Conservation (phyloP, 1,140 invertebrate species). For the Lucilia sericata region DNA sequence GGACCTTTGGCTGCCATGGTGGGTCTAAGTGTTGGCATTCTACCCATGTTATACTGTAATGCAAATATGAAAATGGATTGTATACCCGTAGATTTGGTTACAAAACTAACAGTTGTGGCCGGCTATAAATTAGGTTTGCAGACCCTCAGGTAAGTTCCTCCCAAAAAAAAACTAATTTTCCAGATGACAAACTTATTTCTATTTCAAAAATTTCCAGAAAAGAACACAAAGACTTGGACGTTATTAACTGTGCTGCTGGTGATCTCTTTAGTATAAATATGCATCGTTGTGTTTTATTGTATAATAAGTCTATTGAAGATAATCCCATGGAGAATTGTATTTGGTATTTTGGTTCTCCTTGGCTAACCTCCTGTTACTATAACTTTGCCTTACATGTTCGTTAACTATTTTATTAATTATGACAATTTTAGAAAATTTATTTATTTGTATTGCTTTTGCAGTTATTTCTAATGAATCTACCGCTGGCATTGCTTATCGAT, state of each 20-base stretch:
- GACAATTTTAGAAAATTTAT: background rate
- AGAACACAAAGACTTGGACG: conserved; percentile 61
- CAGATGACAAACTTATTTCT: background rate
- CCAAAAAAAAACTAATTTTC: too few relatives aligned
- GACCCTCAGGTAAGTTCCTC: background rate
- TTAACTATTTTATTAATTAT: background rate
- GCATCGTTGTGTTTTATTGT: background rate
- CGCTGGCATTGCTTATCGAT: background rate
- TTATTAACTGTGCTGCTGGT: conserved; percentile 76
- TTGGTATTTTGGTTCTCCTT: background rate
- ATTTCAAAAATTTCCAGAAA: background rate
- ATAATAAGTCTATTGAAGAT: background rate
- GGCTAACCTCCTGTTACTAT: background rate
- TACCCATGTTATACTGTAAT: conserved; percentile 78
- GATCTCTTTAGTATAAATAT: background rate
- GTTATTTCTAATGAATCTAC: background rate
- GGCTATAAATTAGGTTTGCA: conserved; percentile 77
- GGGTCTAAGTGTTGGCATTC: conserved; percentile 75
- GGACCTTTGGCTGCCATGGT: conserved; percentile 85
- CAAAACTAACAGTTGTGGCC: conserved; percentile 81
- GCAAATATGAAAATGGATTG: conserved; percentile 78
- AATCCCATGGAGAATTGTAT: conserved; percentile 10
- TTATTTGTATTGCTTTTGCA: background rate
- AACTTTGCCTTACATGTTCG: background rate
- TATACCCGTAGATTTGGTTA: conserved; percentile 87